Percentiles rank a stretch among this genome's conserved stretches.
phyloP scores from a whole-genome alignment of 2,888 invertebrate species.

The Gisinianus flammeolus region DNA sequence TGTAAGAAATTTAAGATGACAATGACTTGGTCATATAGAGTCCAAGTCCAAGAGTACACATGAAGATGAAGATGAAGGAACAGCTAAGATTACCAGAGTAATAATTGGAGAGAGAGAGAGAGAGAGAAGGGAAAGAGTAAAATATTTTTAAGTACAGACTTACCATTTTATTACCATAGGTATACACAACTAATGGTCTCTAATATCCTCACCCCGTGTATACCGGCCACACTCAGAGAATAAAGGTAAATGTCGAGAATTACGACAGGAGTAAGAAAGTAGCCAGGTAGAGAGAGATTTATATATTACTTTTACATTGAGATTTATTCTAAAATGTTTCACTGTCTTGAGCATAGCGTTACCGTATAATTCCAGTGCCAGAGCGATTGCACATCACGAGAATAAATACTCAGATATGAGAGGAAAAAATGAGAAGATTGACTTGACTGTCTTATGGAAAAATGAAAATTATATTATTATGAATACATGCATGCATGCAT shows the following conservation, averaged over 20 bases:
- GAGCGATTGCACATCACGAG: neutral
- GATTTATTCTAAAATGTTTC: constrained; percentile 24
- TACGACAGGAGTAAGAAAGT: neutral
- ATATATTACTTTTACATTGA: neutral
- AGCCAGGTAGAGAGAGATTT: neutral
- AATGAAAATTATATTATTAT: neutral
- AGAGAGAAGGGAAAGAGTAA: constrained; percentile 22
- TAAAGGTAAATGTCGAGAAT: neutral
- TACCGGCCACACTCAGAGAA: too few relatives aligned
- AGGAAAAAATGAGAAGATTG: neutral
- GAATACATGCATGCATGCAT: neutral
- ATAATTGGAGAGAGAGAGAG: constrained; percentile 14
- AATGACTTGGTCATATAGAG: neutral
- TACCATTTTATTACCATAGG: too few relatives aligned
- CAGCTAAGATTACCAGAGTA: neutral
- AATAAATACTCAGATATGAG: neutral
- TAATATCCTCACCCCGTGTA: too few relatives aligned
- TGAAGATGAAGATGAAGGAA: neutral
- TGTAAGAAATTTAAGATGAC: neutral
- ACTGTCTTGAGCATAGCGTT: neutral
- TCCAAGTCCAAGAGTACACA: too few relatives aligned
- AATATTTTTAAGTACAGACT: constrained; percentile 13
- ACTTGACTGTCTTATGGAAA: constrained; percentile 8
- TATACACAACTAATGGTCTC: too few relatives aligned
- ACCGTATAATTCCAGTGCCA: neutral